Percentiles rank a stretch among this genome's conserved stretches.
These are phyloP conservation scores for Kobus ellipsiprymnus DNA, from an alignment of 2,113 vertebrate genomes.

Conservation along the genomic window DNA sequence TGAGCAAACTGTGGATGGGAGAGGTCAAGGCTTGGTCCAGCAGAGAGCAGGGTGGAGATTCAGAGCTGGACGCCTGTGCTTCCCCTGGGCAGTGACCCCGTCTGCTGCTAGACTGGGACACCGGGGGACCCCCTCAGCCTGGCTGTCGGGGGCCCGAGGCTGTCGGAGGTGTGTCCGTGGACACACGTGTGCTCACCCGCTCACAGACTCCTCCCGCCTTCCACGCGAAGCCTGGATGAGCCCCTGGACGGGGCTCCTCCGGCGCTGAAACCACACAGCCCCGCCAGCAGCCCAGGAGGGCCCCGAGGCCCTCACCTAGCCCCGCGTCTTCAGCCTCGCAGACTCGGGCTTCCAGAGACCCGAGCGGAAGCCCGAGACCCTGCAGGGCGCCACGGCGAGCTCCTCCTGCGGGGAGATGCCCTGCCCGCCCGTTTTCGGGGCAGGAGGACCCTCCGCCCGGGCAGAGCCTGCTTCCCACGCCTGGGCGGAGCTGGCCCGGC, in stretches of 20 bases:
- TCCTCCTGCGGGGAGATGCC: neutral
- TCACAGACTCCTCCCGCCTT: neutral
- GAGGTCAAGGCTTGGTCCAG: neutral
- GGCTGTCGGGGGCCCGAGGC: rapidly evolving
- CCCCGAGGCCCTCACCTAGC: neutral
- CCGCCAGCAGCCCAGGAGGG: neutral
- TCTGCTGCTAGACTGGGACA: neutral
- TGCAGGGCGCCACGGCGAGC: neutral
- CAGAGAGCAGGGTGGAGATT: neutral
- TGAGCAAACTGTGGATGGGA: neutral
- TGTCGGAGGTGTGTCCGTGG: neutral
- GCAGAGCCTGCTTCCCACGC: neutral
- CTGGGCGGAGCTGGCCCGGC: neutral
- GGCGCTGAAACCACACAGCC: neutral
- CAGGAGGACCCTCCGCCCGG: neutral
- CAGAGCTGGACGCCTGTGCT: neutral
- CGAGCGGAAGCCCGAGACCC: neutral
- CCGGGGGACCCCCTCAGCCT: neutral
- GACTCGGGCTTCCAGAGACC: neutral
- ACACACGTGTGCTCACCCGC: neutral
- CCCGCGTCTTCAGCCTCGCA: neutral
- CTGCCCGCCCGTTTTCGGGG: rapidly evolving
- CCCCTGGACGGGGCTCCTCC: neutral
- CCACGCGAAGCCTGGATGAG: neutral
- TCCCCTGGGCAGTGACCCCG: neutral